phyloP scores from a whole-genome alignment of 2,797 vertebrate species.

The Peromyscus aztecus region DNA sequence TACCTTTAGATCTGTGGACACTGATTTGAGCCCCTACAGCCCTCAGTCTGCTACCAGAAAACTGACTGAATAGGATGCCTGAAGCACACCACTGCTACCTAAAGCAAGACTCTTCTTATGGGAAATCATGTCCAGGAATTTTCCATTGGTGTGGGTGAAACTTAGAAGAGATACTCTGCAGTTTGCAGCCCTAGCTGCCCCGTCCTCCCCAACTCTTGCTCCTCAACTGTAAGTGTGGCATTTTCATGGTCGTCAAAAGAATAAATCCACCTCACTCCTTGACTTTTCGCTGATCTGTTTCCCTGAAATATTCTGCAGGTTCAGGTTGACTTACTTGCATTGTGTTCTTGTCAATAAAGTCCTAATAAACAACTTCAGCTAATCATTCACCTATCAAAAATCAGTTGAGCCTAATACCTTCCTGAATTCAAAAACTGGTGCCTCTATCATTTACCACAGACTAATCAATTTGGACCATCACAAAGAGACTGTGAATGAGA shows the following conservation, averaged over 20 bases:
- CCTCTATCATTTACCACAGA: background rate
- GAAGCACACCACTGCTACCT: background rate
- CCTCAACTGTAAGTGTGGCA: background rate
- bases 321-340: background rate
- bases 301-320: background rate
- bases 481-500: background rate
- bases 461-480: background rate
- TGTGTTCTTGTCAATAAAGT: background rate
- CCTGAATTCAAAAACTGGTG: constrained; percentile 10
- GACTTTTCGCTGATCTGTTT: background rate
- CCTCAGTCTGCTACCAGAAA: background rate
- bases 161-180: background rate
- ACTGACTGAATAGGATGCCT: background rate
- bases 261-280: background rate
- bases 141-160: background rate
- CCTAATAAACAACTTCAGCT: background rate
- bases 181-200: background rate
- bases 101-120: background rate
- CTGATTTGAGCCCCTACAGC: background rate
- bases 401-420: background rate
- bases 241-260: fast-evolving
- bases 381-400: background rate
- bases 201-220: background rate
- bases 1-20: background rate
- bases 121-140: background rate